Percentiles rank a stretch among this genome's conserved stretches.
Evolutionary conservation across 23 tunicate species (phyloP).

Genomic region (Ascidia mentula): DNA sequence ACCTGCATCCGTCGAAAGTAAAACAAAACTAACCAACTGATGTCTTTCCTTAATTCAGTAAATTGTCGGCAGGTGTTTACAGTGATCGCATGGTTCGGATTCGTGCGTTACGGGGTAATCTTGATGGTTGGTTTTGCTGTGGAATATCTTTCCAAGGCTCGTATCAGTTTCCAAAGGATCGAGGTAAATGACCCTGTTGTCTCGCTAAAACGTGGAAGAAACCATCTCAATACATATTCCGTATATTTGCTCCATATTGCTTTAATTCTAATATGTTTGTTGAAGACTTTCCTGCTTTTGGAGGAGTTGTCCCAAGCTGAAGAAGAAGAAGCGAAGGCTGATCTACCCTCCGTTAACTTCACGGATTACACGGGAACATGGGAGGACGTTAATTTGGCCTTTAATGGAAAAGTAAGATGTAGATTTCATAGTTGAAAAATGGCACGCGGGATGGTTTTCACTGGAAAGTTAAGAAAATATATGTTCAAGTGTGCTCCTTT

Average conservation of each 20-base stretch:
- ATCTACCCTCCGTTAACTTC: background rate
- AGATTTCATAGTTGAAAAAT: background rate
- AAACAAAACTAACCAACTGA: background rate
- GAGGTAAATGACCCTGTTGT: constrained; percentile 15
- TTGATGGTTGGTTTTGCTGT: constrained; percentile 50
- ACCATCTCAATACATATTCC: background rate
- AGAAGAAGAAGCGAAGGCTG: background rate
- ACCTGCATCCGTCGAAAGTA: background rate
- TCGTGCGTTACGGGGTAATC: constrained; percentile 38
- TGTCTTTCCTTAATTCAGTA: too few relatives aligned
- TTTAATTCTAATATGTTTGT: background rate
- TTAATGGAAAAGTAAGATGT: background rate
- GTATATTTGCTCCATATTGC: background rate
- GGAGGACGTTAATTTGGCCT: background rate
- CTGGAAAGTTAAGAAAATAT: too few relatives aligned
- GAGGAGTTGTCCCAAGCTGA: background rate
- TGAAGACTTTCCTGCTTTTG: background rate
- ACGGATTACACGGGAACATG: constrained; percentile 1
- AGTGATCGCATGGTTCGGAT: constrained; percentile 45
- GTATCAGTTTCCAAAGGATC: constrained; percentile 47
- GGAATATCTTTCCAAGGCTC: constrained; percentile 46
- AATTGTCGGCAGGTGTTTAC: constrained; percentile 34
- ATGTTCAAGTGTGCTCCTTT: too few relatives aligned
- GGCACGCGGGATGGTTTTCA: background rate
- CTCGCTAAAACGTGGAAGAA: background rate